These are phyloP conservation scores for Microplitis deprimator DNA, from an alignment of 2,888 invertebrate species.

Conservation along the genomic window DNA sequence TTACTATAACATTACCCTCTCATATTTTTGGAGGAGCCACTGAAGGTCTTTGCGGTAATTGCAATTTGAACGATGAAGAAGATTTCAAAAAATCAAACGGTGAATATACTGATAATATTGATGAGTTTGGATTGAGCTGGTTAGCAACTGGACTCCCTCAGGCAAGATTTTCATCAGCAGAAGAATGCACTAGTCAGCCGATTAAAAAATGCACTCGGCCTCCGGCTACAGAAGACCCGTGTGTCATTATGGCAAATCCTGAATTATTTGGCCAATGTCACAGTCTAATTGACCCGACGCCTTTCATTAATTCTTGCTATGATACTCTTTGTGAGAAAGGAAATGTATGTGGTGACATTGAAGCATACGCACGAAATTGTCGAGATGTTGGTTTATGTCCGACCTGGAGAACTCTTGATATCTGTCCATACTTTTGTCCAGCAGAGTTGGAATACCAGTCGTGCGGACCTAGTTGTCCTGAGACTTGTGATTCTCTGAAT, in stretches of 20 bases:
- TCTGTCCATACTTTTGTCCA: slow-evolving; percentile 80
- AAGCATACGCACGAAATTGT: slow-evolving; percentile 83
- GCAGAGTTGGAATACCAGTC: slow-evolving; percentile 72
- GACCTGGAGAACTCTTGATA: slow-evolving; percentile 77
- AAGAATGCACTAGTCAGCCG: slow-evolving; percentile 66
- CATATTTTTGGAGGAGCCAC: slow-evolving; percentile 80
- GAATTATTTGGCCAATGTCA: slow-evolving; percentile 80
- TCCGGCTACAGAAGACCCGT: slow-evolving; percentile 79
- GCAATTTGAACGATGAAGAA: slow-evolving; percentile 76
- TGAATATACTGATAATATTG: slow-evolving; percentile 73
- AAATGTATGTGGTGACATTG: slow-evolving; percentile 78
- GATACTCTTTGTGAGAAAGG: slow-evolving; percentile 77
- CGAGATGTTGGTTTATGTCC: slow-evolving; percentile 80
- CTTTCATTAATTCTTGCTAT: slow-evolving; percentile 80
- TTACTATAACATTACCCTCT: slow-evolving; percentile 79
- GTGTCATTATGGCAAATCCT: slow-evolving; percentile 76
- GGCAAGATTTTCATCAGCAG: slow-evolving; percentile 55
- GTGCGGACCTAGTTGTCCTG: slow-evolving; percentile 77
- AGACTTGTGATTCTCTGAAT: slow-evolving; percentile 78
- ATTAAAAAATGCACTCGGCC: slow-evolving; percentile 71
- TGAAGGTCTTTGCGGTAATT: slow-evolving; percentile 87
- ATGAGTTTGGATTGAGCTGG: slow-evolving; percentile 76
- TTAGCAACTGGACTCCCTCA: slow-evolving; percentile 58
- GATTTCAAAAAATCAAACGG: slow-evolving; percentile 75
- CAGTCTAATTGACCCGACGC: slow-evolving; percentile 79